Percentiles rank a stretch among this genome's conserved stretches.
Conservation (phyloP, 2,888 invertebrate species). For the Ornithoptera alexandrae region DNA sequence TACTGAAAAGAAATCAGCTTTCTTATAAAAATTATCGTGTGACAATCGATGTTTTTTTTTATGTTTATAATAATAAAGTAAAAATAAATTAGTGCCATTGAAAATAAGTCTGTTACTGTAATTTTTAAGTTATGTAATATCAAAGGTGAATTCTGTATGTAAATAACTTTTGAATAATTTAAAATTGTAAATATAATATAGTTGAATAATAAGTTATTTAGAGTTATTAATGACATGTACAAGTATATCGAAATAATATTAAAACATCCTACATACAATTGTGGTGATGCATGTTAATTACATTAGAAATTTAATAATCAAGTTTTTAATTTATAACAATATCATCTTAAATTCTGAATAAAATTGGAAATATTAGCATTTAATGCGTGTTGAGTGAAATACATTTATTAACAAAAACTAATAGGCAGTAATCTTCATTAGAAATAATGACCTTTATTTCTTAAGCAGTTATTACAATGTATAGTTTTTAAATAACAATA, state of each 20-base stretch:
- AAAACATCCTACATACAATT: not conserved
- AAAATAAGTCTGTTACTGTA: constrained; percentile 31
- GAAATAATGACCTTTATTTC: not conserved
- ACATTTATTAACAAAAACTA: not conserved
- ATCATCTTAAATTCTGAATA: not conserved
- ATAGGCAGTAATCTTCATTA: not conserved
- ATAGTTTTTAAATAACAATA: not conserved
- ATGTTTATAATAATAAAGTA: constrained; percentile 19
- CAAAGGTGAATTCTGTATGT: constrained; percentile 12
- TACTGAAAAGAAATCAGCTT: constrained; percentile 4
- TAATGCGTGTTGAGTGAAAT: not conserved
- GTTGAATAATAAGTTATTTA: too few relatives aligned
- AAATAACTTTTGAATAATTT: constrained; percentile 5
- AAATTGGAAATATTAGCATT: constrained; percentile 6
- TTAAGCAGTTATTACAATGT: not conserved
- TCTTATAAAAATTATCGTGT: constrained; percentile 4
- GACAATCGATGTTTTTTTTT: constrained; percentile 1
- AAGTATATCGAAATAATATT: not conserved
- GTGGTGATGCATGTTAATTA: too few relatives aligned
- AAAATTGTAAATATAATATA: constrained; percentile 5
- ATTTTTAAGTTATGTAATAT: constrained; percentile 3
- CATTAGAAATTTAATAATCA: not conserved
- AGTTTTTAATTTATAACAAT: not conserved
- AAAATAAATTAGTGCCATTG: constrained; percentile 37
- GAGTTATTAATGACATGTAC: not conserved